Evolutionary conservation across 2,113 vertebrate genomes (phyloP).

Genomic region (Pelodiscus sinensis): DNA sequence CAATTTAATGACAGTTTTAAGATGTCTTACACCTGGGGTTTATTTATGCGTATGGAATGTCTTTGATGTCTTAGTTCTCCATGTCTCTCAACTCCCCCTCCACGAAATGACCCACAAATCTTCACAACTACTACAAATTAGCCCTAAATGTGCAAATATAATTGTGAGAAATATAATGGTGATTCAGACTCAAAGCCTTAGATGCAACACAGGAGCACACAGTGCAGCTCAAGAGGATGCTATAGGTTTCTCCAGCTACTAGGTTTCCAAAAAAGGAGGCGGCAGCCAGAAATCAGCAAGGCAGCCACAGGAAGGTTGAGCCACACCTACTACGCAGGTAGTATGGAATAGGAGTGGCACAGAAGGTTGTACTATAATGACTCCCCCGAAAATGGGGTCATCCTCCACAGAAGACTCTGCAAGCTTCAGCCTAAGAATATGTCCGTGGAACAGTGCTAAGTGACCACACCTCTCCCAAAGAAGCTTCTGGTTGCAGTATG

Average conservation of each 20-base stretch:
- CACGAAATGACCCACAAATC: too few relatives aligned
- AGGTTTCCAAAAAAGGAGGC: background rate
- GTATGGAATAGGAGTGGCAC: accelerated
- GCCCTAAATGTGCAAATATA: background rate
- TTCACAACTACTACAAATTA: background rate
- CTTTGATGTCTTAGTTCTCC: too few relatives aligned
- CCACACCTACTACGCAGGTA: accelerated
- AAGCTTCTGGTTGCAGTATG: background rate
- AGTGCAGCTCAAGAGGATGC: background rate
- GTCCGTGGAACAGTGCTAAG: too few relatives aligned
- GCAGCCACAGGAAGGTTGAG: background rate
- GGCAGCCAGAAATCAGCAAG: too few relatives aligned
- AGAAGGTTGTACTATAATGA: background rate
- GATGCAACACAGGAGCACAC: background rate
- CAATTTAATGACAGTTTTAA: too few relatives aligned
- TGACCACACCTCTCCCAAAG: background rate
- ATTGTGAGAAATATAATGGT: conserved; percentile 11
- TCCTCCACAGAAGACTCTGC: accelerated
- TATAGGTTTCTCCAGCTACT: background rate
- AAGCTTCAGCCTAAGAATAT: accelerated
- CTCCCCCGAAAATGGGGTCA: background rate
- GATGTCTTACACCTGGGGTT: too few relatives aligned
- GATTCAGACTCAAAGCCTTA: conserved; percentile 20
- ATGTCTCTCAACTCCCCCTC: too few relatives aligned
- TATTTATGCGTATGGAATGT: too few relatives aligned